Conservation (phyloP, 2,888 invertebrate genomes). For the Spicauda simplicius region DNA sequence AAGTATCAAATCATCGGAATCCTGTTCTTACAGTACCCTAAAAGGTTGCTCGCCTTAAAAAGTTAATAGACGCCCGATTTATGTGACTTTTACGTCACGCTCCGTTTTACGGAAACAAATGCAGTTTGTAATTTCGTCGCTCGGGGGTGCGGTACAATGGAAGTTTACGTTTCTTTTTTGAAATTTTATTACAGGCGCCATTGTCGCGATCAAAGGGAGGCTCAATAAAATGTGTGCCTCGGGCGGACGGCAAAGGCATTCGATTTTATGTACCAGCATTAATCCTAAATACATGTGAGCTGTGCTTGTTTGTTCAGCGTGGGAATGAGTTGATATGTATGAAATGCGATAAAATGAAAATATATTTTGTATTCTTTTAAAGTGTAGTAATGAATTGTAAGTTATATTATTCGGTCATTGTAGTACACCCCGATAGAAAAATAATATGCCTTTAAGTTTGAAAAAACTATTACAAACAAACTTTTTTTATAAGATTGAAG, state of each 20-base stretch:
- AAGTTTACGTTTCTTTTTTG: slow-evolving; percentile 60
- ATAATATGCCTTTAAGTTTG: too few species aligned
- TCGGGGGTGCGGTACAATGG: slow-evolving; percentile 57
- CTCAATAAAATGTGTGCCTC: slow-evolving; percentile 54
- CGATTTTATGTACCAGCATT: slow-evolving; percentile 49
- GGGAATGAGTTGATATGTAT: slow-evolving; percentile 11
- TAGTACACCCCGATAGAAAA: too few species aligned
- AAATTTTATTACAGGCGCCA: slow-evolving; percentile 55
- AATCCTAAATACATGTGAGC: slow-evolving; percentile 44
- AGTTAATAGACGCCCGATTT: slow-evolving; percentile 59
- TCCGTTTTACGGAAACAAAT: slow-evolving; percentile 51
- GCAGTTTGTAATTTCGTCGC: slow-evolving; percentile 53
- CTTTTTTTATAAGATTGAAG: too few species aligned
- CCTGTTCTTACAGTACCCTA: slow-evolving; percentile 39
- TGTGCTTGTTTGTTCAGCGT: slow-evolving; percentile 14
- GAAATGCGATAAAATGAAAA: too few species aligned
- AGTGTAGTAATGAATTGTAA: too few species aligned
- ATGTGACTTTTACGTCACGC: slow-evolving; percentile 46
- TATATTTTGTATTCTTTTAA: too few species aligned
- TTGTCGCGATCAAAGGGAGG: slow-evolving; percentile 56
- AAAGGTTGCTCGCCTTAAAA: slow-evolving; percentile 56
- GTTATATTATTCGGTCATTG: too few species aligned
- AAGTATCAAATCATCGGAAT: slow-evolving; percentile 41
- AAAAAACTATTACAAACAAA: too few species aligned
- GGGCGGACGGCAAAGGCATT: slow-evolving; percentile 42